These are phyloP conservation scores for Istiophorus platypterus DNA, from an alignment of 2,113 vertebrate genomes.

Conservation along the genomic window DNA sequence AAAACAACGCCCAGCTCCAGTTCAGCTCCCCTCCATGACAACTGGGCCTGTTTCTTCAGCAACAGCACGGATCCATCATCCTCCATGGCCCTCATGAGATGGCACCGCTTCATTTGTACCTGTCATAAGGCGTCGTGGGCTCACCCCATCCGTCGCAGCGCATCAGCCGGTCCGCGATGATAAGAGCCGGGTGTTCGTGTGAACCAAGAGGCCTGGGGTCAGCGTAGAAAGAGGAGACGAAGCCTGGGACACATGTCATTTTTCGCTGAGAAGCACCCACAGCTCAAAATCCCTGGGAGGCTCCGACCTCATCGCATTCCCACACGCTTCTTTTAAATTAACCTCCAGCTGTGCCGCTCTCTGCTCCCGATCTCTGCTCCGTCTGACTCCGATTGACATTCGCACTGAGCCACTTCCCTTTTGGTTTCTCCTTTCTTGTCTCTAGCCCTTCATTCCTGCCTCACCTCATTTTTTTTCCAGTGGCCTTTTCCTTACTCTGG, in stretches of 20 bases:
- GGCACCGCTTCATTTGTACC: conserved; percentile 60
- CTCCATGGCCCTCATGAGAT: conserved; percentile 14
- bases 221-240: conserved; percentile 56
- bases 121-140: conserved; percentile 43
- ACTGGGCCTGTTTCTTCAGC: conserved; percentile 45
- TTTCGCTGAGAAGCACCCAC: conserved; percentile 28
- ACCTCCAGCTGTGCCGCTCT: conserved; percentile 22
- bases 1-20: conserved; percentile 27
- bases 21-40: conserved; percentile 52
- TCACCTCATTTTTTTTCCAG: background rate
- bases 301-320: conserved; percentile 43
- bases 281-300: conserved; percentile 46
- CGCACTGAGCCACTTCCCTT: conserved; percentile 10
- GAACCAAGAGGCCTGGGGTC: conserved; percentile 53
- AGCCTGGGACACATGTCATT: conserved; percentile 40
- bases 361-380: background rate
- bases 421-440: background rate
- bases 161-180: conserved; percentile 41
- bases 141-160: conserved; percentile 36
- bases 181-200: conserved; percentile 51
- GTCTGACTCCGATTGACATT: conserved; percentile 11
- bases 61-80: conserved; percentile 55
- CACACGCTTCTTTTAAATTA: conserved; percentile 33
- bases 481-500: background rate
- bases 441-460: conserved; percentile 1